Conservation (phyloP, 2,113 vertebrate genomes). For the Heptranchias perlo region DNA sequence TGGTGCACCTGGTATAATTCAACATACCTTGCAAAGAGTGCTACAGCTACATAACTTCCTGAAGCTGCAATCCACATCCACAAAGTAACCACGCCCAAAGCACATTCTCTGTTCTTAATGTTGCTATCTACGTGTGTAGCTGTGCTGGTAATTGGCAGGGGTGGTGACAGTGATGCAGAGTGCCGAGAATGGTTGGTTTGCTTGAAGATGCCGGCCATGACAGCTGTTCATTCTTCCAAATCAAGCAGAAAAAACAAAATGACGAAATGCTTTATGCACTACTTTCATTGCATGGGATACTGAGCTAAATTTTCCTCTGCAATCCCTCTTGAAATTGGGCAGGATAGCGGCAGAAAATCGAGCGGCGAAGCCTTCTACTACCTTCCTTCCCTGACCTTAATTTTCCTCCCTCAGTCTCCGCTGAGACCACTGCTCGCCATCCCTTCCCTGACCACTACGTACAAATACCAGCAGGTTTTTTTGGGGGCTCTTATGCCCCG, state of each 20-base stretch:
- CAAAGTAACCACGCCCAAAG: background rate
- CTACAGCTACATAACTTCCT: background rate
- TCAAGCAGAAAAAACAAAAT: background rate
- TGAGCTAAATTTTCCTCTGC: background rate
- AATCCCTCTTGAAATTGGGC: background rate
- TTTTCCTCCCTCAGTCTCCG: background rate
- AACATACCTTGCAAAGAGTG: background rate
- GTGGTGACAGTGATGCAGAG: background rate
- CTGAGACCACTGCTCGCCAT: background rate
- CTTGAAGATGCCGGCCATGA: background rate
- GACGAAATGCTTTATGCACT: background rate
- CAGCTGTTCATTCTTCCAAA: background rate
- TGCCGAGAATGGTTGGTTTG: background rate
- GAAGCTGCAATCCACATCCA: background rate
- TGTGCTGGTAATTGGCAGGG: background rate
- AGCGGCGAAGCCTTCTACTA: background rate
- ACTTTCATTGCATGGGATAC: background rate
- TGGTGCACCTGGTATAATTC: background rate
- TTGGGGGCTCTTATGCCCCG: background rate
- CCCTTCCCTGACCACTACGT: background rate
- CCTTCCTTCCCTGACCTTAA: background rate
- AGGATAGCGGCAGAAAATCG: background rate
- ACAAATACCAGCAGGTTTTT: background rate
- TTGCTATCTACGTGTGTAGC: background rate
- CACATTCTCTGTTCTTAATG: too few species aligned